Base-by-base conservation (phyloP, 2,797 vertebrate species). In the Phoebastria nigripes region DNA sequence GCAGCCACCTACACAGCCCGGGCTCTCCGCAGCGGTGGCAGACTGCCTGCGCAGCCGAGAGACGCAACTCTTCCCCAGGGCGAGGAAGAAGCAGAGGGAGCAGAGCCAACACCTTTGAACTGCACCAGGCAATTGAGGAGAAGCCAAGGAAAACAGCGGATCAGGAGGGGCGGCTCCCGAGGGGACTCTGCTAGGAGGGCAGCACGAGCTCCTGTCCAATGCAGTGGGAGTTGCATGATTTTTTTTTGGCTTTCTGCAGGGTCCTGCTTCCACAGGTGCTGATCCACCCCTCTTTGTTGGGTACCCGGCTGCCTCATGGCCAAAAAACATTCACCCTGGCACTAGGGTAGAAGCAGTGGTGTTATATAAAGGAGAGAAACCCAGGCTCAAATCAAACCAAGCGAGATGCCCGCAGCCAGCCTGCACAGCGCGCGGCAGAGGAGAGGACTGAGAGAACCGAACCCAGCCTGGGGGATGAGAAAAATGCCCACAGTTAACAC, bases 161-260 rank as follows among this genome's bases (percentile, higher is more conserved):
- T 21, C 3, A 10, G 42, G 7, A 70, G 29, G 44, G 17, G 55
- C 19, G 33, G 31, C n/a, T 78, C 31, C 42, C 10, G 0, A 62
- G 65, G 52, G 9, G 33, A 18, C 22, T 21, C 46, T 42, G 52
- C 65, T 11, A 42, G 78, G n/a, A 8, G 22, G 42, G 51, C 8
- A 7, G 49, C 35, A 28, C 2, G 0, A 7, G 6, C 31, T 87
- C 17, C 69, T 39, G 8, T 7, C 52, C 74, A 31, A 0, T 1
- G 6, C 44, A 46, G 21, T 1, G 1, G 20, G 35, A 39, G 51
- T 21, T 70, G 18, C 39, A 20, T 3, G 2, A 1, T 42, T 31
- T 62, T 19, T 19, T 11, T 11, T 0, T 7, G 15, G 25, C 15
- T 76, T 85, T 85, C 33, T 28, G 24, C 24, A 63, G 77, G 33